These are phyloP conservation scores for Haliclona indistincta DNA, from an alignment of 37 sponge, comb jelly and placozoan species.

Conservation along the genomic window DNA sequence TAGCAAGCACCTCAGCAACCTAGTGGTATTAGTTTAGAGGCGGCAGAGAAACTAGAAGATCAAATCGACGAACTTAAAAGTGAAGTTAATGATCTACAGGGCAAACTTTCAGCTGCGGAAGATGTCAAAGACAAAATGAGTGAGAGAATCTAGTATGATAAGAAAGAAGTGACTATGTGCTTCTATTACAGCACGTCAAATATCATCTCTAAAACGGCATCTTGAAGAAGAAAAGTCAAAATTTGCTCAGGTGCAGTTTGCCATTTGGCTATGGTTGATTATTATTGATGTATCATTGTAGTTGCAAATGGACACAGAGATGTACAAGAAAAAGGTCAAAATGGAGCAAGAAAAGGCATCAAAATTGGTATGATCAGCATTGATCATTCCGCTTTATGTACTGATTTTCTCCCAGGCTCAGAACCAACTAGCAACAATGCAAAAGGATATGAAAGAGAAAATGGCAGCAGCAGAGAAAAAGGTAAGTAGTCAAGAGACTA, in stretches of 20 bases:
- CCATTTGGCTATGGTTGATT: too few species aligned
- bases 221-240: slow-evolving; percentile 54
- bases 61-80: slow-evolving; percentile 42
- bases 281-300: slow-evolving; percentile 7
- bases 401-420: slow-evolving; percentile 29
- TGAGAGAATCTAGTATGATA: slow-evolving; percentile 1
- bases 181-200: background rate
- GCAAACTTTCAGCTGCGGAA: slow-evolving; percentile 39
- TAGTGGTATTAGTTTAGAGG: slow-evolving; percentile 49
- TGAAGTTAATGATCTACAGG: slow-evolving; percentile 2
- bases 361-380: slow-evolving; percentile 30
- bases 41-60: slow-evolving; percentile 29
- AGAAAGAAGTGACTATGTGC: slow-evolving; percentile 3
- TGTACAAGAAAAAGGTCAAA: slow-evolving; percentile 43
- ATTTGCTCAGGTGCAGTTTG: slow-evolving; percentile 26
- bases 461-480: slow-evolving; percentile 42
- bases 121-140: slow-evolving; percentile 44
- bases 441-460: slow-evolving; percentile 62
- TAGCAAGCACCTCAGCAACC: slow-evolving; percentile 58
- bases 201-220: slow-evolving; percentile 2
- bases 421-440: slow-evolving; percentile 40
- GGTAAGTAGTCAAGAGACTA: slow-evolving; percentile 29
- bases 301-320: slow-evolving; percentile 56
- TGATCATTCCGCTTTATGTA: background rate
- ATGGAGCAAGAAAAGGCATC: slow-evolving; percentile 50